Evolutionary conservation across 2,888 invertebrate genomes (phyloP).

Genomic region (Quadroppia sp.): DNA sequence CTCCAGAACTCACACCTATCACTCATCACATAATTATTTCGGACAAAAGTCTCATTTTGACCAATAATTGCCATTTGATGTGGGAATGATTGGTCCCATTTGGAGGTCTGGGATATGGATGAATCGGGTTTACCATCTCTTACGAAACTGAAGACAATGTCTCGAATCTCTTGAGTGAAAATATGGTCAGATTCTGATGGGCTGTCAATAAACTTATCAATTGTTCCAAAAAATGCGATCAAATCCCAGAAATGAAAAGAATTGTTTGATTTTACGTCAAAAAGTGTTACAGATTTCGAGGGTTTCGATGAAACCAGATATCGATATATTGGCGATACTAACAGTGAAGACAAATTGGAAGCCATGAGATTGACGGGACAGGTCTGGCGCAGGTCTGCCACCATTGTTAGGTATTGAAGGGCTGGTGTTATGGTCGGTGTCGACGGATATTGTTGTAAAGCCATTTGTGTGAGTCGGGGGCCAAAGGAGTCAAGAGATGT

Average conservation of each 20-base stretch:
- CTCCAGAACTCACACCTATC: conserved; percentile 50
- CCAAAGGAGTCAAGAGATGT: conserved; percentile 49
- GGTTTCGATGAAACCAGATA: conserved; percentile 50
- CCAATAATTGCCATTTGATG: conserved; percentile 47
- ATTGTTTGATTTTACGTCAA: conserved; percentile 31
- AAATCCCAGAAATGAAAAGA: conserved; percentile 50
- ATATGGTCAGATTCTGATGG: conserved; percentile 47
- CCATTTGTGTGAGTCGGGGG: conserved; percentile 45
- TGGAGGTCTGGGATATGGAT: not conserved
- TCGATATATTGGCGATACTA: conserved; percentile 49
- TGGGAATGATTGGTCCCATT: conserved; percentile 44
- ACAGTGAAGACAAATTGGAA: conserved; percentile 45
- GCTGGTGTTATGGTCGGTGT: conserved; percentile 47
- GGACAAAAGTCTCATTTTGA: conserved; percentile 43
- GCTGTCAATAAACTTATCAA: conserved; percentile 46
- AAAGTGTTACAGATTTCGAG: conserved; percentile 47
- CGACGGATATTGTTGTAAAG: conserved; percentile 44
- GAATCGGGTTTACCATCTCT: conserved; percentile 44
- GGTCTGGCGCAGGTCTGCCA: conserved; percentile 50
- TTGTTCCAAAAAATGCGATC: conserved; percentile 49
- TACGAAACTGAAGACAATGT: conserved; percentile 49
- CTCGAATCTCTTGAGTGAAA: conserved; percentile 48
- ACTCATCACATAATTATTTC: conserved; percentile 46
- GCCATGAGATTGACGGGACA: conserved; percentile 50
- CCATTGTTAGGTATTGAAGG: conserved; percentile 50